phyloP scores from a whole-genome alignment of 2,113 vertebrate genomes.

The Crotalus tigris region DNA sequence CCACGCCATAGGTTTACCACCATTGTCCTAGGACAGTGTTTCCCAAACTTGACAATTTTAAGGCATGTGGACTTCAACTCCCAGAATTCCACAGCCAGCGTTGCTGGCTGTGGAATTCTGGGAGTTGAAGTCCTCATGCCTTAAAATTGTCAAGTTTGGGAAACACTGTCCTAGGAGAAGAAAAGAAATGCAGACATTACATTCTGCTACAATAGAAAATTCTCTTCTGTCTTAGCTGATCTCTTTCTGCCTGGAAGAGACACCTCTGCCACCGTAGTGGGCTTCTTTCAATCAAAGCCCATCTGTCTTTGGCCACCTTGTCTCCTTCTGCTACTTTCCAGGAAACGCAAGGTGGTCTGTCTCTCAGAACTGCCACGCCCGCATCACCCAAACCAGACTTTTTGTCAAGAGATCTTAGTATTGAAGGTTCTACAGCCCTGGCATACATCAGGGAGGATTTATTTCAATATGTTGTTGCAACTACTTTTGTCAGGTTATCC shows the following conservation, averaged over 20 bases:
- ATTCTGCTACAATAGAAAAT: not conserved
- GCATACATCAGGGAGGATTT: slow-evolving; percentile 66
- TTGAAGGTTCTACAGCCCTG: slow-evolving; percentile 42
- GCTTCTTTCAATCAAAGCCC: not conserved
- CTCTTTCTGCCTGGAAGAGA: not conserved
- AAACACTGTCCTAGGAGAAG: not conserved
- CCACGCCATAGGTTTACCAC: too few species aligned
- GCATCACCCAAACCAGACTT: slow-evolving; percentile 50
- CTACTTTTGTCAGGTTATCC: slow-evolving; percentile 63
- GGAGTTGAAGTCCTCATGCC: too few species aligned
- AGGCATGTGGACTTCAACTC: too few species aligned
- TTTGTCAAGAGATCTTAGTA: slow-evolving; percentile 53
- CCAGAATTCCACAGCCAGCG: too few species aligned
- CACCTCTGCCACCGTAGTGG: not conserved
- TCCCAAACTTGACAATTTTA: too few species aligned
- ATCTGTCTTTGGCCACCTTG: slow-evolving; percentile 52
- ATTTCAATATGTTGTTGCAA: slow-evolving; percentile 71
- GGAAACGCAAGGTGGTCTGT: slow-evolving; percentile 50
- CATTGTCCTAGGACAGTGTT: not conserved
- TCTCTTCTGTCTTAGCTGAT: slow-evolving; percentile 15
- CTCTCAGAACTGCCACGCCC: slow-evolving; percentile 57
- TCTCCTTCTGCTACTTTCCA: slow-evolving; percentile 20
- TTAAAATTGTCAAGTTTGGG: too few species aligned
- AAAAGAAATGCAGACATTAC: not conserved
- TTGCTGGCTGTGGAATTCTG: too few species aligned